Percentiles rank a stretch among this genome's conserved stretches.
Conservation (phyloP, 2,113 vertebrate species). For the Ploceus nigricollis region DNA sequence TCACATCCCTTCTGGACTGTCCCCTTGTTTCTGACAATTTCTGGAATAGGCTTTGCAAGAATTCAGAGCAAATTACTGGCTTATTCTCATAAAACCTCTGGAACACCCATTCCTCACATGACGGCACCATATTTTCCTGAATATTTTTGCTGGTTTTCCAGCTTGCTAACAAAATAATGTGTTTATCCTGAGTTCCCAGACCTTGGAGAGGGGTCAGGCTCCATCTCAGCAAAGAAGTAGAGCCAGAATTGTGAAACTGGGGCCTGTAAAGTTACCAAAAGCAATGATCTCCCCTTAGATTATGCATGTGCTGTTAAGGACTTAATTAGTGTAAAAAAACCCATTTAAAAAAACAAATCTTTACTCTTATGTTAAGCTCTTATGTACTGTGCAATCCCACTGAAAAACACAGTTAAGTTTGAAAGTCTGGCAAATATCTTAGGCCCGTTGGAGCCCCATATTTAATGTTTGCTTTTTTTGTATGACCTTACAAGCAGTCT, state of each 20-base stretch:
- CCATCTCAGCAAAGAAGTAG: background rate
- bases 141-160: background rate
- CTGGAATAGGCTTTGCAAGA: background rate
- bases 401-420: background rate
- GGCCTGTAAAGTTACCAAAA: background rate
- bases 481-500: slow-evolving; percentile 8
- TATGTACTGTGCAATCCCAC: background rate
- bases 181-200: background rate
- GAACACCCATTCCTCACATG: accelerated
- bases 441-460: background rate
- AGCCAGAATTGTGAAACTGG: background rate
- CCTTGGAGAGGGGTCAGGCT: background rate
- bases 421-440: slow-evolving; percentile 22
- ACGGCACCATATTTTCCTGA: background rate
- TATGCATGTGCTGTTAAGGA: background rate
- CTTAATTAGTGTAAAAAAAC: background rate
- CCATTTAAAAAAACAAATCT: background rate
- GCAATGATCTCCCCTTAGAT: background rate
- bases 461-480: background rate
- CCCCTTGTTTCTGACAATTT: background rate
- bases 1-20: background rate
- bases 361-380: background rate
- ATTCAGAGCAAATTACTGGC: background rate
- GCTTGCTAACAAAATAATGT: background rate
- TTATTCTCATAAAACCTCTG: background rate